Base-by-base conservation (phyloP, 2,113 vertebrate species). In the Myiagra hebetior region DNA sequence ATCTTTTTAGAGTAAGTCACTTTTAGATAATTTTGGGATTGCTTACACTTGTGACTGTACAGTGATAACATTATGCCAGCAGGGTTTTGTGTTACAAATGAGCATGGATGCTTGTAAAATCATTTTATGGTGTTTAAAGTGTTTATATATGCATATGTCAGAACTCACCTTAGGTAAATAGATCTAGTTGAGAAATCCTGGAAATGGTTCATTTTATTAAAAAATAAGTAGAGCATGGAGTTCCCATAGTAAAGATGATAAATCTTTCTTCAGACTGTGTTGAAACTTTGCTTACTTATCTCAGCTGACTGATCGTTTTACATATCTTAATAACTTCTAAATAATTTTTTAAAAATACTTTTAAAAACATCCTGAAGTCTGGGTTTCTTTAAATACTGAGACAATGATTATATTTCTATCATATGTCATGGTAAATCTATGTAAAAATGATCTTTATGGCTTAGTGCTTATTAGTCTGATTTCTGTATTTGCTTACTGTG, bases 1-100 rank as follows among this genome's bases (percentile, higher is more conserved):
- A 0, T 39, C 55, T 47, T 37, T 28, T 27, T 33, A 24, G 1
- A 4, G 9, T 81, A 63, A 39, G 12, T 64, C 4, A 5, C 28
- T 42, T 84, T 23, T 49, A 65, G n/a, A 13, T 63, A 14, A 22
- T 64, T 92, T 49, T 78, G 62, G 23, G 76, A 22, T 70, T 62
- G 37, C 9, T 78, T 44, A n/a, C 33, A 2, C 6, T 49, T 41
- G 47, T 83, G 31, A 41, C 41, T 44, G 18, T 41, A 10, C 23
- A 60, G 53, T 24, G 33, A 9, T 68, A 39, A 24, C 2, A 1
- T 46, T 35, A 17, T 53, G 11, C 14, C 20, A 77, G 35, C 28
- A 55, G 20, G 9, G 72, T 8, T 56, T 83, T 77, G 37, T 57
- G 39, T 74, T 87, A 47, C 47, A 67, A 0, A 6, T 39, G 33